Percentiles rank a stretch among this genome's conserved stretches.
These are phyloP conservation scores for Ariolimax columbianus DNA, from an alignment of 2,888 invertebrate species.

Conservation along the genomic window DNA sequence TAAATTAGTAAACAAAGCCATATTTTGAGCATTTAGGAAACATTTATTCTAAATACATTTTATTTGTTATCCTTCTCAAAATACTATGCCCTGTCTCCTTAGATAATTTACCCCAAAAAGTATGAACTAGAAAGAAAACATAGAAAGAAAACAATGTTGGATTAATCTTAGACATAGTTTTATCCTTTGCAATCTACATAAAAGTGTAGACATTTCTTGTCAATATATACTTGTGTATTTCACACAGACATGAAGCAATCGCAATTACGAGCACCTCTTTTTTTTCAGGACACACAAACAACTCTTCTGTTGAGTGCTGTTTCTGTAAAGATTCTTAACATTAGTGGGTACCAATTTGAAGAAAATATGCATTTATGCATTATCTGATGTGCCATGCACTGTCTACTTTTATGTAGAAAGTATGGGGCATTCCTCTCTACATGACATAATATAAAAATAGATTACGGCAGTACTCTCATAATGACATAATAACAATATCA, in stretches of 20 bases:
- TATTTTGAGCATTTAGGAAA: too few species aligned
- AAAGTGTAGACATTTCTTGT: neutral
- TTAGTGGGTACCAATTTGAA: neutral
- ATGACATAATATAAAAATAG: slow-evolving; percentile 1
- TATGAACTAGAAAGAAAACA: too few species aligned
- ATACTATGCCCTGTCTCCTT: too few species aligned
- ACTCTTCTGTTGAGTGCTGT: neutral
- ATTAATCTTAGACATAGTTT: too few species aligned
- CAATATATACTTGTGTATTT: neutral
- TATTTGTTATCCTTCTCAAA: too few species aligned
- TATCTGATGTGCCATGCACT: neutral
- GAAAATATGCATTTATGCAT: neutral
- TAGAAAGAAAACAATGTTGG: too few species aligned
- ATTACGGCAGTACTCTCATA: too few species aligned
- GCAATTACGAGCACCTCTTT: too few species aligned
- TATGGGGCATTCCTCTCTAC: neutral
- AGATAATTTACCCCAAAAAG: too few species aligned
- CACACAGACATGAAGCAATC: neutral
- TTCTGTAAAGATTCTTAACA: neutral
- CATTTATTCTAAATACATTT: too few species aligned
- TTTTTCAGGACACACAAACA: neutral
- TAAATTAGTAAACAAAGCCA: too few species aligned
- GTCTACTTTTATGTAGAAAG: neutral
- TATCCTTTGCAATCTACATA: neutral
- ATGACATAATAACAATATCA: neutral